Evolutionary conservation across 1,140 invertebrate species (phyloP).

Genomic region (Drosophila simulans): DNA sequence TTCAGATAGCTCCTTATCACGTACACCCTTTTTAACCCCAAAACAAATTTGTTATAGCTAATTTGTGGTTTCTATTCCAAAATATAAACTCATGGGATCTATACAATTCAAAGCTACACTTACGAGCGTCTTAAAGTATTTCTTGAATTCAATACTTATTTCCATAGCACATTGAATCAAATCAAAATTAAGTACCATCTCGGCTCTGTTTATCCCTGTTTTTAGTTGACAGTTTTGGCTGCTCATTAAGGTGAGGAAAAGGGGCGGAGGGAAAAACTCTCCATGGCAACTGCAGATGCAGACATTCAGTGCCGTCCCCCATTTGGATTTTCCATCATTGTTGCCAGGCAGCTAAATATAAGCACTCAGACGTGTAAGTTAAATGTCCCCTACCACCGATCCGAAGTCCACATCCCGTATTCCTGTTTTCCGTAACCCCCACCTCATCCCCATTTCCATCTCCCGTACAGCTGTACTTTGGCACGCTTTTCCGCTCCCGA

Average conservation of each 20-base stretch:
- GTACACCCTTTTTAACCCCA: not conserved
- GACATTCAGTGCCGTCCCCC: conserved; percentile 32
- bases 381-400: conserved; percentile 13
- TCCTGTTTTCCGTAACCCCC: not conserved
- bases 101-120: not conserved
- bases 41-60: not conserved
- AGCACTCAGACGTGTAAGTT: conserved; percentile 54
- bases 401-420: conserved; percentile 11
- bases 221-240: conserved; percentile 58
- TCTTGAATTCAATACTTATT: conserved; percentile 30
- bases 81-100: not conserved
- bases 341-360: conserved; percentile 73
- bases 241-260: conserved; percentile 45
- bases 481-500: conserved; percentile 57
- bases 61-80: not conserved
- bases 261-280: not conserved
- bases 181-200: conserved; percentile 10
- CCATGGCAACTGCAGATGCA: conserved; percentile 59
- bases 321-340: conserved; percentile 34
- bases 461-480: conserved; percentile 70
- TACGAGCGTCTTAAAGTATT: not conserved
- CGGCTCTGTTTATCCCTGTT: not conserved
- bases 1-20: conserved; percentile 5
- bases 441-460: conserved; percentile 9
- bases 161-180: conserved; percentile 47